These are phyloP conservation scores for Lycaena phlaeas DNA, from an alignment of 2,888 invertebrate genomes.

Conservation along the genomic window DNA sequence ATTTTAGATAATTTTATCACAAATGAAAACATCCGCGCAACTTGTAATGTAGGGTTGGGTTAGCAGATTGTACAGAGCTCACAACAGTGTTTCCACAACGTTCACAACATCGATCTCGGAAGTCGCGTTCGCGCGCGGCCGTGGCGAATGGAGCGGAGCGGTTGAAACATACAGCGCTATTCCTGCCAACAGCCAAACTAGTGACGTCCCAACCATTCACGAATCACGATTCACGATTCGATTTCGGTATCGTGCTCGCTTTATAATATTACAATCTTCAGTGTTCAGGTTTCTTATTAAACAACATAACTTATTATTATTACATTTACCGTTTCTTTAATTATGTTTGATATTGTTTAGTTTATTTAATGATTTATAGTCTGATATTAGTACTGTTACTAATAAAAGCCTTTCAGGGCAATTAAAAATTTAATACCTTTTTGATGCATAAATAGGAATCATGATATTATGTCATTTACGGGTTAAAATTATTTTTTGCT, in stretches of 20 bases:
- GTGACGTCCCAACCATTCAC: conserved; percentile 15
- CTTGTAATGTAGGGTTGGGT: conserved; percentile 41
- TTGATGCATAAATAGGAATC: too few species aligned
- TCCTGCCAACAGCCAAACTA: conserved; percentile 18
- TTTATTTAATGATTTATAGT: too few species aligned
- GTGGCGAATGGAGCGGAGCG: conserved; percentile 27
- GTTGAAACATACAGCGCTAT: conserved; percentile 25
- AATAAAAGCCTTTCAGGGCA: too few species aligned
- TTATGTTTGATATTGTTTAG: too few species aligned
- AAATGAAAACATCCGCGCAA: conserved; percentile 42
- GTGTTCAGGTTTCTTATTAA: background rate
- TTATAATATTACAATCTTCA: background rate
- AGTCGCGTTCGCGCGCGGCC: conserved; percentile 32
- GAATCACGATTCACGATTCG: conserved; percentile 20
- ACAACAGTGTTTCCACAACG: conserved; percentile 40
- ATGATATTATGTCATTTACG: too few species aligned
- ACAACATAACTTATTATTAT: background rate
- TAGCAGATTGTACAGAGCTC: conserved; percentile 35
- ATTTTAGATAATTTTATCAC: conserved; percentile 24
- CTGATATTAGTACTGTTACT: too few species aligned
- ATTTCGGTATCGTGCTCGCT: conserved; percentile 15
- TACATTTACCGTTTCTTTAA: too few species aligned
- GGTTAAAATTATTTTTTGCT: too few species aligned
- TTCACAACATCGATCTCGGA: conserved; percentile 46
- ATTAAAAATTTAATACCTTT: too few species aligned